Conservation (phyloP, 2,888 invertebrate genomes). For the Uloborus plumipes region DNA sequence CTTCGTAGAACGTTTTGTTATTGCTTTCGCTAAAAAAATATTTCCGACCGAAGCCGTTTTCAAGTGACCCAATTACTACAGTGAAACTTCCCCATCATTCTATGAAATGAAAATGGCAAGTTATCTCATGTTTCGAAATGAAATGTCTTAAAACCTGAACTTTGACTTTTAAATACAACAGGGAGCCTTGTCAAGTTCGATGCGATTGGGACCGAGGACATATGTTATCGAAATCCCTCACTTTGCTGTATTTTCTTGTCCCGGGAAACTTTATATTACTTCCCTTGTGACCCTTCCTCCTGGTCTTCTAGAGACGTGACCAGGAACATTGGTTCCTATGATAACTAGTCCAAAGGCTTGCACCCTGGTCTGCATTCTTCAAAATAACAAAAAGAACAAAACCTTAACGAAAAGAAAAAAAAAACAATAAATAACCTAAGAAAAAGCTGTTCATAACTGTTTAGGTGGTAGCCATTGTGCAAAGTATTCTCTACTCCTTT, state of each 20-base stretch:
- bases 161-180: conserved; percentile 31
- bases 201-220: conserved; percentile 27
- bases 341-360: conserved; percentile 64
- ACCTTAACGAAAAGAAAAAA: conserved; percentile 18
- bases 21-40: conserved; percentile 3
- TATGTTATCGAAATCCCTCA: conserved; percentile 32
- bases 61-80: conserved; percentile 9
- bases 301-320: conserved; percentile 49
- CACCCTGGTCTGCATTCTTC: conserved; percentile 60
- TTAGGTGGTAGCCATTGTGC: conserved; percentile 63
- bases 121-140: conserved; percentile 17
- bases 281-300: conserved; percentile 40
- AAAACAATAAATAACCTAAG: conserved; percentile 22
- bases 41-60: conserved; percentile 26
- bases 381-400: conserved; percentile 44
- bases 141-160: conserved; percentile 25
- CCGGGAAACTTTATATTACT: conserved; percentile 33
- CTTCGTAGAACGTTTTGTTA: conserved; percentile 38
- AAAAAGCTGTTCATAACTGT: conserved; percentile 58
- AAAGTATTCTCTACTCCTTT: conserved; percentile 56
- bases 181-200: conserved; percentile 45
- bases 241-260: conserved; percentile 34
- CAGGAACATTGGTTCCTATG: conserved; percentile 64
- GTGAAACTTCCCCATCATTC: conserved; percentile 29
- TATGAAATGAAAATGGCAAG: conserved; percentile 11